Percentiles rank a stretch among this genome's conserved stretches.
phyloP scores from a whole-genome alignment of 2,888 invertebrate species.

The Eilema sororculum region DNA sequence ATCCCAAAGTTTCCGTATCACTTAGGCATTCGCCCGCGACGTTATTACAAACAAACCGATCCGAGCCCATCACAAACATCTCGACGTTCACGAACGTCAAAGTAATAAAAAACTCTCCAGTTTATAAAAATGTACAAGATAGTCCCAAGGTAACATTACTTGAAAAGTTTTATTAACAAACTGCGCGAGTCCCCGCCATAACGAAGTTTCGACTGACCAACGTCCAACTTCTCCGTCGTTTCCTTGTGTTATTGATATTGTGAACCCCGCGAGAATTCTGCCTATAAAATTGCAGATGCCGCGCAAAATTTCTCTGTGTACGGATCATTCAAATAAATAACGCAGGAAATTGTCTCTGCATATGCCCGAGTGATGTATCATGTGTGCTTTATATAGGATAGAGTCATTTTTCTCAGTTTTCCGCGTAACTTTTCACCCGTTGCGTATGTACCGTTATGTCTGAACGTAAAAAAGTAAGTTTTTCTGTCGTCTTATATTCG shows the following conservation, averaged over 20 bases:
- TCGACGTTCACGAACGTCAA: constrained; percentile 51
- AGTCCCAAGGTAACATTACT: constrained; percentile 77
- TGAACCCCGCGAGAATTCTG: constrained; percentile 56
- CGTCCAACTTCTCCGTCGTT: constrained; percentile 70
- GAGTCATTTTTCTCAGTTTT: constrained; percentile 68
- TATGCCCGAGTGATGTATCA: constrained; percentile 68
- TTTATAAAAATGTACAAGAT: constrained; percentile 72
- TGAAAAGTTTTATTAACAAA: constrained; percentile 80
- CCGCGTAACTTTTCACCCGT: constrained; percentile 65
- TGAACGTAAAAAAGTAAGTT: constrained; percentile 66
- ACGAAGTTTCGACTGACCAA: constrained; percentile 76
- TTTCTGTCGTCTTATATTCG: constrained; percentile 63
- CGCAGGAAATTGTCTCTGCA: constrained; percentile 70
- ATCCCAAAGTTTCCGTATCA: constrained; percentile 36
- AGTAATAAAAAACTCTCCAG: constrained; percentile 64
- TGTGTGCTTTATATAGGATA: constrained; percentile 68
- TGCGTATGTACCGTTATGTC: constrained; percentile 57
- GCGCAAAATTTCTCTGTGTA: constrained; percentile 65
- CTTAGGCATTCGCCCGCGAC: constrained; percentile 23
- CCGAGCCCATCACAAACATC: constrained; percentile 27
- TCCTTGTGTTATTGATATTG: constrained; percentile 77
- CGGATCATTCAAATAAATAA: constrained; percentile 72
- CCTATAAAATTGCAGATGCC: constrained; percentile 70
- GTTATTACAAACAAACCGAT: constrained; percentile 46
- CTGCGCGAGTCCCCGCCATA: constrained; percentile 63